Percentiles rank a stretch among this genome's conserved stretches.
These are phyloP conservation scores for Rhadina sibilatrix DNA, from an alignment of 2,113 vertebrate species.

Conservation along the genomic window DNA sequence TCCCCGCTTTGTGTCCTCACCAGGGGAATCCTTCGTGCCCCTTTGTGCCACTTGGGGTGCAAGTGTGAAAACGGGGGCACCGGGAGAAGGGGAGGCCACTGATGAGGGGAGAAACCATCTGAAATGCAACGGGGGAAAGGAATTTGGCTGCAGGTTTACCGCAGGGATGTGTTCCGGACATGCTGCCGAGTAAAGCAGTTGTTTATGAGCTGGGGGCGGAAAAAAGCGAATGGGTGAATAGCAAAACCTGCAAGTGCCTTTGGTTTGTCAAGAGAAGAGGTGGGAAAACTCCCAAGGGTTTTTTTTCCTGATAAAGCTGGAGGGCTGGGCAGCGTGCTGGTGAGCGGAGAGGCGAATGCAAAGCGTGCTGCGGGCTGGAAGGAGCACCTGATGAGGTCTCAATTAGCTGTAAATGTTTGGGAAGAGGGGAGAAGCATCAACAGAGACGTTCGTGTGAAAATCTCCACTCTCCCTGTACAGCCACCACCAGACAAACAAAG, in stretches of 20 bases:
- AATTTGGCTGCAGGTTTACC: not conserved
- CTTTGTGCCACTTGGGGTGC: not conserved
- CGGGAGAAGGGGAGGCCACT: not conserved
- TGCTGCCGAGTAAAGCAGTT: rapidly evolving
- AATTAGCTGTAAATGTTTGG: not conserved
- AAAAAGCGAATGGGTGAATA: not conserved
- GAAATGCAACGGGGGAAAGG: not conserved
- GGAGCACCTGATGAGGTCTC: not conserved
- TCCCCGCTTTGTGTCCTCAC: not conserved
- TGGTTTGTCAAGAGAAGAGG: not conserved
- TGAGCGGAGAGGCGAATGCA: not conserved
- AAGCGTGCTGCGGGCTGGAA: not conserved
- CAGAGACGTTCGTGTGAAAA: not conserved
- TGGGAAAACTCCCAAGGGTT: not conserved
- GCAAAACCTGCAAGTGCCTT: not conserved
- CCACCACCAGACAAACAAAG: not conserved
- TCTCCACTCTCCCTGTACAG: not conserved
- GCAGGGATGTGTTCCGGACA: rapidly evolving
- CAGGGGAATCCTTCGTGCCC: not conserved
- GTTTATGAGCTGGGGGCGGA: not conserved
- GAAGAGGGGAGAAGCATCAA: not conserved
- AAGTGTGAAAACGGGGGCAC: rapidly evolving
- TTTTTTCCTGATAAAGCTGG: not conserved
- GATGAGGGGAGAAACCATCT: not conserved
- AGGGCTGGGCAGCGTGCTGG: not conserved